Conservation (phyloP, 2,797 vertebrate species). For the Pygocentrus nattereri region DNA sequence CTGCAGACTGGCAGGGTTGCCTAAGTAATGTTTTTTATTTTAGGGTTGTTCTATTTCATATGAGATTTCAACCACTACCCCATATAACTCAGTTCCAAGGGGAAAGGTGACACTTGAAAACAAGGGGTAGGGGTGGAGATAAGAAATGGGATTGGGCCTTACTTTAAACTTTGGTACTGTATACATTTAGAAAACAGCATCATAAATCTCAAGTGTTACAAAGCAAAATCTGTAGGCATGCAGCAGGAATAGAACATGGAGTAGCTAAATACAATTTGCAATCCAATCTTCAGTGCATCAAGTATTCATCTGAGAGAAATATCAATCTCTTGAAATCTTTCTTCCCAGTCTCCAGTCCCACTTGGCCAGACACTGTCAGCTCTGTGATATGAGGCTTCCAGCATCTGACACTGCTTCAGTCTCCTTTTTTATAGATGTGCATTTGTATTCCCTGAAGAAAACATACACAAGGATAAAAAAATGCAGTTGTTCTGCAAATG, state of each 20-base stretch:
- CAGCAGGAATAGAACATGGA: neutral
- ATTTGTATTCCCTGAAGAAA: neutral
- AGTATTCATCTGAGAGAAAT: constrained; percentile 28
- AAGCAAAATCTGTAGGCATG: neutral
- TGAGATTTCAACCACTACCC: too few relatives aligned
- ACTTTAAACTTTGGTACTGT: too few relatives aligned
- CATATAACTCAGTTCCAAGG: too few relatives aligned
- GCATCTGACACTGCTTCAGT: neutral
- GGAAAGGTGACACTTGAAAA: too few relatives aligned
- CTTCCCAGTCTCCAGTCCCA: neutral
- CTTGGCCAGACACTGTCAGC: constrained; percentile 1
- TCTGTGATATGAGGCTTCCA: neutral
- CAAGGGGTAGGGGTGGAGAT: too few relatives aligned
- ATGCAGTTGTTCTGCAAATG: constrained; percentile 2
- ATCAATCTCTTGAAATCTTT: neutral
- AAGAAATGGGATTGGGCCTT: too few relatives aligned
- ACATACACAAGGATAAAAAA: too few relatives aligned
- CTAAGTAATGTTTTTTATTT: too few relatives aligned
- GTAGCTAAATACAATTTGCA: constrained; percentile 21
- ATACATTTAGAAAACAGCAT: too few relatives aligned
- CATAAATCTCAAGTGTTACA: too few relatives aligned
- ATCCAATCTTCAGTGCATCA: neutral
- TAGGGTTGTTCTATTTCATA: too few relatives aligned
- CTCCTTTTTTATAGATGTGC: neutral
- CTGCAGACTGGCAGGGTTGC: too few relatives aligned